A percentile compares a stretch with the other conserved stretches of the same genome.
Conservation (phyloP, 2,113 vertebrate species). For the Misgurnus anguillicaudatus region DNA sequence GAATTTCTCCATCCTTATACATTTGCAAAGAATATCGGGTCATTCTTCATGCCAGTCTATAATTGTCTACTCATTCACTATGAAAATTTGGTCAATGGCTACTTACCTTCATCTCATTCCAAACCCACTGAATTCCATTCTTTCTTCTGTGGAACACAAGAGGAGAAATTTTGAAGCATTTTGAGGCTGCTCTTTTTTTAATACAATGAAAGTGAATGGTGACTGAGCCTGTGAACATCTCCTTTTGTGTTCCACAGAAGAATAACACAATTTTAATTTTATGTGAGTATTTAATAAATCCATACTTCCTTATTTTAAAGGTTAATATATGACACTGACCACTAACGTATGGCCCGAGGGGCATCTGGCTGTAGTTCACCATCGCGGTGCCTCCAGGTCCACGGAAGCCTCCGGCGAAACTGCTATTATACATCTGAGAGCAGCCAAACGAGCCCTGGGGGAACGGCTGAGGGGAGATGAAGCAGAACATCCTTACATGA, state of each 20-base stretch:
- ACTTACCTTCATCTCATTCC: no score
- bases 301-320: not conserved
- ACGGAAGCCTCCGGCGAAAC: constrained; percentile 87
- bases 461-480: constrained; percentile 68
- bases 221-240: no score
- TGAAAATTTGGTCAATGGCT: no score
- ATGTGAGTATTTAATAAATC: not conserved
- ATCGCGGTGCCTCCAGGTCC: constrained; percentile 87
- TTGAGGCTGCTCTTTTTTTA: no score
- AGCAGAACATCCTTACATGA: constrained; percentile 18
- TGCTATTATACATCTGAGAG: constrained; percentile 90
- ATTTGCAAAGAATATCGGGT: no score
- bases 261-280: not conserved
- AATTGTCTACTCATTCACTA: no score
- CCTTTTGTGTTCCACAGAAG: not conserved
- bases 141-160: no score
- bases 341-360: constrained; percentile 94
- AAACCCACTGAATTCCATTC: no score
- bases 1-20: no score
- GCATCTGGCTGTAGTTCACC: constrained; percentile 99
- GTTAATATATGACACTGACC: constrained; percentile 72
- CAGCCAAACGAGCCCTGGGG: constrained; percentile 86
- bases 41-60: no score
- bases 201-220: no score
- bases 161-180: no score